phyloP scores from a whole-genome alignment of 2,113 vertebrate genomes.

The Toxotes jaculatrix region DNA sequence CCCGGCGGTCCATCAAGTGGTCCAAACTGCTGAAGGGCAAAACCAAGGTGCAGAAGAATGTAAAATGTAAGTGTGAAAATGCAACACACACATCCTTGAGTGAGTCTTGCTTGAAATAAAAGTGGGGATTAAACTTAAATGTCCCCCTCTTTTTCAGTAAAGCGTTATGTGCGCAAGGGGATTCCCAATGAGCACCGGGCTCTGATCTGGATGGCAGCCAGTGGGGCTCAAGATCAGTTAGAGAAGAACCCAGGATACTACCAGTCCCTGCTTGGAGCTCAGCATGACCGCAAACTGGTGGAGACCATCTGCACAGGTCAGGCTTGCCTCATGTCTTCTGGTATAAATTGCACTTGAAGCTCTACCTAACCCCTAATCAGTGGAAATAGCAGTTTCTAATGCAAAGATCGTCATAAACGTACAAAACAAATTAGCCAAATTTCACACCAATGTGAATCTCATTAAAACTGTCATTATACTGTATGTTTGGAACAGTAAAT shows the following conservation, averaged over 20 bases:
- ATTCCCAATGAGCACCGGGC: constrained; percentile 92
- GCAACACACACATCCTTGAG: neutral
- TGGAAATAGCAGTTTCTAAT: neutral
- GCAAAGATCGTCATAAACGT: neutral
- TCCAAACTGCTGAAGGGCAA: constrained; percentile 89
- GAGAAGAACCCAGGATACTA: constrained; percentile 93
- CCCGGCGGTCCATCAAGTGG: constrained; percentile 92
- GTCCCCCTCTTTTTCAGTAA: constrained; percentile 84
- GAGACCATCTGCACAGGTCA: constrained; percentile 94
- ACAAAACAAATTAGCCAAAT: neutral
- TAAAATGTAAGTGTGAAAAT: constrained; percentile 85
- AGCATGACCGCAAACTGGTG: constrained; percentile 87
- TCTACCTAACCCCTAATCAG: neutral
- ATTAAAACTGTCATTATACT: neutral
- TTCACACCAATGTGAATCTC: neutral
- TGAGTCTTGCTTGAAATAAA: neutral
- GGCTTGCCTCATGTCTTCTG: neutral
- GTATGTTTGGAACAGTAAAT: neutral
- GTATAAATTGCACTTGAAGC: neutral
- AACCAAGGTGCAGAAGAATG: constrained; percentile 83
- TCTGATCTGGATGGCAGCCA: constrained; percentile 92
- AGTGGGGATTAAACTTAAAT: neutral
- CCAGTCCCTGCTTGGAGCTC: constrained; percentile 86
- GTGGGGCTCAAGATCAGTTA: constrained; percentile 92
- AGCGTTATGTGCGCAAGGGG: constrained; percentile 96